A percentile compares a stretch with the other conserved stretches of the same genome.
Conservation (phyloP, 2,888 invertebrate genomes). For the Drosophila nr. fundita region DNA sequence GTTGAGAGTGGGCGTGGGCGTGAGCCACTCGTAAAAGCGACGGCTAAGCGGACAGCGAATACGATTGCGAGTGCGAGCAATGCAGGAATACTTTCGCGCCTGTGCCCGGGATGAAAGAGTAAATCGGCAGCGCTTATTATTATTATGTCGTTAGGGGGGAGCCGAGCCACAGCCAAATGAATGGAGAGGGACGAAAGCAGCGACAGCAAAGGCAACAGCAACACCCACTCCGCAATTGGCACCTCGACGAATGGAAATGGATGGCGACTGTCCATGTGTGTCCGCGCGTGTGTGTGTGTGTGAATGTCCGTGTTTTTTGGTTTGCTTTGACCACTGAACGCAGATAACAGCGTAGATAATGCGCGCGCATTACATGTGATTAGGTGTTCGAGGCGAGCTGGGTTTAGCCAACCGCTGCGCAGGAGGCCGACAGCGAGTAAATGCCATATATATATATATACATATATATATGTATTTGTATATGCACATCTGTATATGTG, state of each 20-base stretch:
- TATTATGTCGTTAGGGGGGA: slow-evolving; percentile 55
- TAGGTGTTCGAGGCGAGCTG: slow-evolving; percentile 80
- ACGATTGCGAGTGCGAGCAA: slow-evolving; percentile 69
- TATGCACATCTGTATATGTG: slow-evolving; percentile 8
- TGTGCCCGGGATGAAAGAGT: slow-evolving; percentile 79
- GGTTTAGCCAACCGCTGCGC: slow-evolving; percentile 83
- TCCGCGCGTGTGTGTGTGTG: slow-evolving; percentile 19
- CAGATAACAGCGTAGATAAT: slow-evolving; percentile 84
- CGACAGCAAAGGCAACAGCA: slow-evolving; percentile 34
- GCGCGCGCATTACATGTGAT: slow-evolving; percentile 85
- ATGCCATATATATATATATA: slow-evolving; percentile 25
- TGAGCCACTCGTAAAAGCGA: slow-evolving; percentile 48
- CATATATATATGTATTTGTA: slow-evolving; percentile 19
- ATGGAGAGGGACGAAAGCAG: slow-evolving; percentile 18
- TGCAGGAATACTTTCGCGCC: slow-evolving; percentile 63
- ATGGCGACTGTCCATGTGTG: slow-evolving; percentile 52
- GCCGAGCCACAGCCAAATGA: slow-evolving; percentile 17
- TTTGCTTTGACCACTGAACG: slow-evolving; percentile 50
- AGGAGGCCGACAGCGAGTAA: slow-evolving; percentile 56
- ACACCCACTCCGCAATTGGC: slow-evolving; percentile 77
- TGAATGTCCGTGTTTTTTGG: slow-evolving; percentile 48
- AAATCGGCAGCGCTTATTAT: slow-evolving; percentile 73
- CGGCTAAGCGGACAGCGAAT: slow-evolving; percentile 41
- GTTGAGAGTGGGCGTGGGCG: slow-evolving; percentile 75
- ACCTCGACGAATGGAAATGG: slow-evolving; percentile 74